Evolutionary conservation across 2,888 invertebrate species (phyloP), one percentile per base, ranked within the genome.

Genomic region (Ennomos quercinarius): DNA sequence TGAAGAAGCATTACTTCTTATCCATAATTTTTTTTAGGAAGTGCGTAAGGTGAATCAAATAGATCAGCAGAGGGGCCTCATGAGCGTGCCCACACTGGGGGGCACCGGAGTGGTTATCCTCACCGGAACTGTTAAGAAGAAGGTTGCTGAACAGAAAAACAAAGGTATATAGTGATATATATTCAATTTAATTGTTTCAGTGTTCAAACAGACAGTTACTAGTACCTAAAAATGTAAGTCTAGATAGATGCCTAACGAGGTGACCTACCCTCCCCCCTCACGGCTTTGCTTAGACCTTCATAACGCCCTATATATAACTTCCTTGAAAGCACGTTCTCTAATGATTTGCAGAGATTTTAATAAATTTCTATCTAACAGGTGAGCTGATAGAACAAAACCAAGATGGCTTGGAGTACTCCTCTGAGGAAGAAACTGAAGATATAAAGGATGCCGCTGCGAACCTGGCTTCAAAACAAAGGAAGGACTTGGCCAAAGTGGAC

Each of bases 361-460:
- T 17, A 3, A 17, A 27, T 6, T 27, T 35, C 34, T 11, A 37
- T 13, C 9, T 17, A 36, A 27, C 64, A 91, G 99, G 99, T 53
- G 99, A 99, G 88, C 91, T 99, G n/a, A 98, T 99, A 78, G 99
- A 99, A 86, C 99, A 99, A 83, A 99, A 99, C 89, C 98, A 99
- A 86, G 99, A 99, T 83, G 98, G 98, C 0, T 89, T 99, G 63
- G 99, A 98, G 92, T 99, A 99, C 89, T 99, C 99, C 0, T 98
- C 98, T 10, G 99, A 99, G 86, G 99, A 99, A 83, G 99, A 99
- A 77, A 96, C 97, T 5, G 98, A 99, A 81, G 98, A 98, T 80
- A 94, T 99, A 52, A 98, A 98, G 71, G 97, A 98, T 64, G 96
- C 98, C 17, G 97, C 97, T 0, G 98, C 96, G 0, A 97, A 95